Conservation (phyloP, 2,797 vertebrate species). For the Pseudomugil tenellus region DNA sequence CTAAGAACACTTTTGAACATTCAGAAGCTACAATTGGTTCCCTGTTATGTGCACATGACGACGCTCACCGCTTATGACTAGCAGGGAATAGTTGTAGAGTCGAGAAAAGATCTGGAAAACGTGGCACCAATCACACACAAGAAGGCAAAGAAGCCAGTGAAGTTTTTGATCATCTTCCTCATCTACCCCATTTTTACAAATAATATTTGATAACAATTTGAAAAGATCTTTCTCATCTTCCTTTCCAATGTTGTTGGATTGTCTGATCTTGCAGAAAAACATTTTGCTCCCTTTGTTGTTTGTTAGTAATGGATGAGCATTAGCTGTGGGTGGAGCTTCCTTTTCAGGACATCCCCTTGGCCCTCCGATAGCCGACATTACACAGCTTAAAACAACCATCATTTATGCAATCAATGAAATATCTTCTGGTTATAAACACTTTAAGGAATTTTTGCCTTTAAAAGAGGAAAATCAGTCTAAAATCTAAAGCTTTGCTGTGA, state of each 20-base stretch:
- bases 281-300: slow-evolving; percentile 4
- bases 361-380: neutral
- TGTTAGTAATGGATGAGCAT: neutral
- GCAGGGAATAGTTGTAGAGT: slow-evolving; percentile 36
- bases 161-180: slow-evolving; percentile 14
- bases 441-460: neutral
- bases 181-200: neutral
- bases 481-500: neutral
- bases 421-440: neutral
- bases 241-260: neutral
- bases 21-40: slow-evolving; percentile 54
- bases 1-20: slow-evolving; percentile 80
- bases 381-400: neutral
- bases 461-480: slow-evolving; percentile 5
- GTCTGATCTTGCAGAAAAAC: slow-evolving; percentile 9
- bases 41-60: slow-evolving; percentile 40
- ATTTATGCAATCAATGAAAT: neutral
- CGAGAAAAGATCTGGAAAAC: neutral
- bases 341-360: neutral
- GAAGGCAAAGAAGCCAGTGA: neutral
- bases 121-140: neutral
- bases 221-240: neutral
- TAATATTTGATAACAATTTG: neutral
- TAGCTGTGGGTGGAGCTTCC: neutral
- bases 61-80: slow-evolving; percentile 43